Evolutionary conservation across 1,140 invertebrate genomes (phyloP), one percentile per base, ranked within the genome.

Genomic region (Eurosta solidaginis): DNA sequence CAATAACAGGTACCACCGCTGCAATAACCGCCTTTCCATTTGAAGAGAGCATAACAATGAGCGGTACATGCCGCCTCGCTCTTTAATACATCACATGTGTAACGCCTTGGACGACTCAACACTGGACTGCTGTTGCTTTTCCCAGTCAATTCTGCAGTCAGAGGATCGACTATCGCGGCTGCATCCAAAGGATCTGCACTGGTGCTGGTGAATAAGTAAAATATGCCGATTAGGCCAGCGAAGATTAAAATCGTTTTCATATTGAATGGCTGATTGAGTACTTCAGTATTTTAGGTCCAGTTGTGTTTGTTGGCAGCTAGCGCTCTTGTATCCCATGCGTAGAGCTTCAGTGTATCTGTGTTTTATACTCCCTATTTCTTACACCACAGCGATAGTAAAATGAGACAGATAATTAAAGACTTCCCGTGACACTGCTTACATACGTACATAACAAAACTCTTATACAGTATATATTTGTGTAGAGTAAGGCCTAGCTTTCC

Each of bases 21-120:
- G 73, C 85, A 86, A 49, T 82, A 85, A 10, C 85, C 85, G 4
- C 85, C 84, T 49, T n/a, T n/a, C n/a, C 79, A 81, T 44, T 52
- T 78, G 0, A 81, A 44, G 7, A 68, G 79, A 17, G 63, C 22
- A 0, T 85, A 2, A 27, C 84, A 86, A 63, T 86, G 82, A n/a
- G 80, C 78, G 3, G 83, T 82, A 75, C 85, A 86, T 17, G 79
- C 83, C 5, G 80, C 81, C 42, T 78, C 79, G 3, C 78, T 73
- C n/a, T 81, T 82, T 3, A 85, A 77, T 2, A 86, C 68, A 68
- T 86, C 84, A 12, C 84, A 86, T n/a, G 84, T 86, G 45, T 83
- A 82, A 7, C 84, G 79, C 49, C 84, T 86, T 6, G 84, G 81
- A 10, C 83, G 85, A 54, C 2, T 63, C 33, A 63, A 63, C n/a